Evolutionary conservation across 2,888 invertebrate genomes (phyloP).

Genomic region (Notocelia uddmanniana): DNA sequence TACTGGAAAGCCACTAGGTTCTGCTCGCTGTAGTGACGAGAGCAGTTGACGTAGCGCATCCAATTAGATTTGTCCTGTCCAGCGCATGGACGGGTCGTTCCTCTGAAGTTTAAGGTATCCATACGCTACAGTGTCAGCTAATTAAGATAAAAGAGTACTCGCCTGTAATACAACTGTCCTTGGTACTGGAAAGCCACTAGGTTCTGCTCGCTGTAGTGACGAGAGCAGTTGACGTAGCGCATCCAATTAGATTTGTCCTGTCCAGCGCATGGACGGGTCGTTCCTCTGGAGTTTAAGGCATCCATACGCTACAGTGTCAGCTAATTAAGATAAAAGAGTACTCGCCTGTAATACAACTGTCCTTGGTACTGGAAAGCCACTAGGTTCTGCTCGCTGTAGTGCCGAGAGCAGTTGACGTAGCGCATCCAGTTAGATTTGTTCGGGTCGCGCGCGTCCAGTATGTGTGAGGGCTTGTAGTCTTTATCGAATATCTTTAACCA

Average conservation of each 20-base stretch:
- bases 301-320: too few species aligned
- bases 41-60: constrained; percentile 79
- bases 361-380: constrained; percentile 79
- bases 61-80: constrained; percentile 73
- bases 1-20: constrained; percentile 82
- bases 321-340: background rate
- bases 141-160: too few species aligned
- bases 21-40: constrained; percentile 69
- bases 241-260: constrained; percentile 73
- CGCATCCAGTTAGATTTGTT: constrained; percentile 75
- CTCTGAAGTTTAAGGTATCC: too few species aligned
- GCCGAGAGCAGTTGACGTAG: constrained; percentile 75
- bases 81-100: too few species aligned
- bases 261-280: constrained; percentile 55
- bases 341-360: constrained; percentile 75
- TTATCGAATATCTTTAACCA: constrained; percentile 39
- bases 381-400: constrained; percentile 75
- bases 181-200: constrained; percentile 79
- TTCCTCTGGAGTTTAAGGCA: background rate
- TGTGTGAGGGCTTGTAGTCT: background rate
- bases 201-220: constrained; percentile 74
- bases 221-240: constrained; percentile 77
- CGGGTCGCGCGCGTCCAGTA: constrained; percentile 66
- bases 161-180: constrained; percentile 77
- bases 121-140: too few species aligned